Percentiles rank a stretch among this genome's conserved stretches.
Evolutionary conservation across 2,797 vertebrate genomes (phyloP).

Genomic region (Brotogeris chrysoptera): DNA sequence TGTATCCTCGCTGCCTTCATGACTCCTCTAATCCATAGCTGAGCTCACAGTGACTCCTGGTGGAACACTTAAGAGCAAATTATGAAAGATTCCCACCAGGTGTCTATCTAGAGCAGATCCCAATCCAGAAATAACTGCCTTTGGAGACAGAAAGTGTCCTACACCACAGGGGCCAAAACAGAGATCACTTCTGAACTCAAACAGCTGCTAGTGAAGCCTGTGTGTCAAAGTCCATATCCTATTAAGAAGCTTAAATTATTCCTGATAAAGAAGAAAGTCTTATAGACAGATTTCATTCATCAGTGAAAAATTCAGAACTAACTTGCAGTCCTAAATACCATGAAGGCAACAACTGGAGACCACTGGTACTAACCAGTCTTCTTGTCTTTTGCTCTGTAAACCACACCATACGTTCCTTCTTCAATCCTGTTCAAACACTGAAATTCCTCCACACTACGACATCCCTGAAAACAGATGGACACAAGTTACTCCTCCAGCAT

Average conservation of each 20-base stretch:
- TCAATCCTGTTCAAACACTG: constrained; percentile 97
- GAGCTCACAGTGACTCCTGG: neutral
- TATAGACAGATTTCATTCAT: neutral
- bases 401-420: constrained; percentile 96
- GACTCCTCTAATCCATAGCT: rapidly evolving
- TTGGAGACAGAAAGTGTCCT: neutral
- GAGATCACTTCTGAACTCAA: neutral
- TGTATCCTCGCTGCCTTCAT: neutral
- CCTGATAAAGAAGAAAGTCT: neutral
- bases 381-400: constrained; percentile 98
- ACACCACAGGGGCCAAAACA: neutral
- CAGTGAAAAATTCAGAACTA: neutral
- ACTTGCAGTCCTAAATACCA: neutral
- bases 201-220: neutral
- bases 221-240: neutral
- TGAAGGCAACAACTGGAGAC: neutral
- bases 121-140: neutral
- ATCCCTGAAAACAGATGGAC: constrained; percentile 80
- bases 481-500: neutral
- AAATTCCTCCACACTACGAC: constrained; percentile 97
- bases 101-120: neutral
- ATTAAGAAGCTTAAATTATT: neutral
- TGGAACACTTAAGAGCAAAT: rapidly evolving
- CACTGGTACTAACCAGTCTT: constrained; percentile 84
- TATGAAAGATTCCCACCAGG: neutral